Evolutionary conservation across 1,140 invertebrate genomes (phyloP), one percentile per base, ranked within the genome.

Genomic region (Drosophila sp.): DNA sequence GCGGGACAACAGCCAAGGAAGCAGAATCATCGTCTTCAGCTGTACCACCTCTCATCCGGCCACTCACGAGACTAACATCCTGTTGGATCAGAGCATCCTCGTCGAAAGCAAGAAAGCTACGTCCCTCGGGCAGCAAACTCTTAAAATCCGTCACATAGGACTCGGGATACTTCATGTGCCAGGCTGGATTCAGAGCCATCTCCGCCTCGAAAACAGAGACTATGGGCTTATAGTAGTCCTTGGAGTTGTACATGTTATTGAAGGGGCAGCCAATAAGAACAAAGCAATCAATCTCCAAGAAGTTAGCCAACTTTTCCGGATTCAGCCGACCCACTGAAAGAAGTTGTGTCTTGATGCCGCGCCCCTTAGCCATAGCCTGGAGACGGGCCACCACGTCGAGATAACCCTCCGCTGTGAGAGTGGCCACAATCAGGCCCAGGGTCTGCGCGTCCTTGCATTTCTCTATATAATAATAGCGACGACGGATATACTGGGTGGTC

Each of bases 151-250:
- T 95, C 17, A 95, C 93, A 91, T 96, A 96, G 17, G 90, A 91
- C 32, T 95, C 93, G 72, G 93, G 92, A 89, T 93, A 93, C 81
- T 93, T 93, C 79, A 93, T 92, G 92, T 96, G 80, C 91, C 91
- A 92, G 84, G 65, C 93, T 89, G 79, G 92, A 93, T 96, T 96
- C 47, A 97, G 94, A 3, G 98, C 98, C 35, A 98, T 93, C 93
- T 99, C 98, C 41, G 98, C 93, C 93, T 99, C 98, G 93, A 95
- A 98, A 3, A 98, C 96, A n/a, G 97, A 97, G 1, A 98, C 94
- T 56, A 99, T 95, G 4, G 98, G 97, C 83, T 96, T 96, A 66
- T 97, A 96, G 91, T 97, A 98, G 40, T 98, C 97, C 83, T 95
- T 95, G 50, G 95, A 96, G 85, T 97, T 96, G 75, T 97, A 95